Conservation (phyloP, 1,140 invertebrate species). For the Laupala kohalensis region DNA sequence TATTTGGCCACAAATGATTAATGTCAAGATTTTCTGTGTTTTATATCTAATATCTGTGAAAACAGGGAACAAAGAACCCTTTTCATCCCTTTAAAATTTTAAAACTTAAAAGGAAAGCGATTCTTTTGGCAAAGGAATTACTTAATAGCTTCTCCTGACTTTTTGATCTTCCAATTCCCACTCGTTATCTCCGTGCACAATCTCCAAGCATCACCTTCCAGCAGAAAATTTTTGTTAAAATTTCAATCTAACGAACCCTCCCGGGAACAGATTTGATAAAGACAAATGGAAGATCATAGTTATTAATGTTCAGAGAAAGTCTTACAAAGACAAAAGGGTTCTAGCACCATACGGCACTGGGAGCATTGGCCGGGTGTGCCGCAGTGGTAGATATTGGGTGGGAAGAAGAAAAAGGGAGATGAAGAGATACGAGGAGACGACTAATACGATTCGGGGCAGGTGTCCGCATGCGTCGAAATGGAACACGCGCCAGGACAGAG, state of each 20-base stretch:
- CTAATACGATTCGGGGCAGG: background rate
- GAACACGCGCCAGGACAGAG: background rate
- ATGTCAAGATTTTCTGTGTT: too few relatives aligned
- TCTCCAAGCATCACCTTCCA: background rate
- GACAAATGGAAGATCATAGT: background rate
- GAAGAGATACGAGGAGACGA: background rate
- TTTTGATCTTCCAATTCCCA: background rate
- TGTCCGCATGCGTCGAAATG: background rate
- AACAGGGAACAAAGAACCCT: background rate
- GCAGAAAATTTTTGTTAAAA: background rate
- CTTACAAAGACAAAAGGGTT: background rate
- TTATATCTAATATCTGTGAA: background rate
- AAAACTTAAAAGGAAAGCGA: background rate
- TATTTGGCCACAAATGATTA: too few relatives aligned
- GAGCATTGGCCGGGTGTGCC: too few relatives aligned
- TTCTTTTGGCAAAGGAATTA: background rate
- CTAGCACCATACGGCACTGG: background rate
- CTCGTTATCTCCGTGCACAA: background rate
- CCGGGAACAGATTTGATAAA: background rate
- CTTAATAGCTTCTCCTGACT: background rate
- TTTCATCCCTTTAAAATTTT: background rate
- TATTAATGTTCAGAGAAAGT: background rate
- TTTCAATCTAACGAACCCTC: background rate
- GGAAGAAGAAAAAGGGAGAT: too few relatives aligned
- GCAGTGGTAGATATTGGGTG: too few relatives aligned